Conservation (phyloP, 2,797 vertebrate species). For the Uromys caudimaculatus region DNA sequence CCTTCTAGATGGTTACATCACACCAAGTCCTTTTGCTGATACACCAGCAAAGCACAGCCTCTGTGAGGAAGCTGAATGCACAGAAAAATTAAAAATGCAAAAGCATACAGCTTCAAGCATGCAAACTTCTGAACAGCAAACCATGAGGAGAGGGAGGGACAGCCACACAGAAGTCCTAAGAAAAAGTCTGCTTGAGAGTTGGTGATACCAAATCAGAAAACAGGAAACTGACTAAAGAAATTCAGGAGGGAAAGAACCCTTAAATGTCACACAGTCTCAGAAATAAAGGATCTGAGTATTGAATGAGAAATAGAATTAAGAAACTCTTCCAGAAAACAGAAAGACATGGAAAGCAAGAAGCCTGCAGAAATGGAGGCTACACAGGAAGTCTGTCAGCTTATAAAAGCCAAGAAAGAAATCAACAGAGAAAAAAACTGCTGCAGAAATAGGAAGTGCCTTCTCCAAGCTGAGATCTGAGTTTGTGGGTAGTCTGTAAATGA, state of each 20-base stretch:
- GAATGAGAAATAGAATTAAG: not conserved
- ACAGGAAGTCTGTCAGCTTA: not conserved
- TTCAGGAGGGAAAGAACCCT: constrained; percentile 23
- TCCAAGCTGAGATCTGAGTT: constrained; percentile 16
- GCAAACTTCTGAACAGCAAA: not conserved
- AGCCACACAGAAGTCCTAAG: not conserved
- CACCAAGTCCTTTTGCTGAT: not conserved
- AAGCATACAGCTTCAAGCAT: not conserved
- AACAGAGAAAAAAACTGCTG: constrained; percentile 2
- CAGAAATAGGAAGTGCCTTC: not conserved
- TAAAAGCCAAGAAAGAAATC: not conserved
- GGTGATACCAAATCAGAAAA: not conserved
- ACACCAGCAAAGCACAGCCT: not conserved
- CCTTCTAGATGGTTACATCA: not conserved
- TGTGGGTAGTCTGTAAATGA: not conserved
- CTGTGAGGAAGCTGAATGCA: not conserved
- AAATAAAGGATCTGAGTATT: not conserved
- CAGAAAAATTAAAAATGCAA: constrained; percentile 14
- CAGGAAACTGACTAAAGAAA: not conserved
- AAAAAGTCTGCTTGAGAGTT: not conserved
- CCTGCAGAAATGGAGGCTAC: constrained; percentile 5
- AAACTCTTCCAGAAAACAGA: constrained; percentile 39
- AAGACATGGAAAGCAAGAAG: not conserved
- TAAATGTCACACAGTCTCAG: not conserved
- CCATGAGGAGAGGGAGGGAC: not conserved